Evolutionary conservation across 2,888 invertebrate species (phyloP).

Genomic region (Idaea biselata): DNA sequence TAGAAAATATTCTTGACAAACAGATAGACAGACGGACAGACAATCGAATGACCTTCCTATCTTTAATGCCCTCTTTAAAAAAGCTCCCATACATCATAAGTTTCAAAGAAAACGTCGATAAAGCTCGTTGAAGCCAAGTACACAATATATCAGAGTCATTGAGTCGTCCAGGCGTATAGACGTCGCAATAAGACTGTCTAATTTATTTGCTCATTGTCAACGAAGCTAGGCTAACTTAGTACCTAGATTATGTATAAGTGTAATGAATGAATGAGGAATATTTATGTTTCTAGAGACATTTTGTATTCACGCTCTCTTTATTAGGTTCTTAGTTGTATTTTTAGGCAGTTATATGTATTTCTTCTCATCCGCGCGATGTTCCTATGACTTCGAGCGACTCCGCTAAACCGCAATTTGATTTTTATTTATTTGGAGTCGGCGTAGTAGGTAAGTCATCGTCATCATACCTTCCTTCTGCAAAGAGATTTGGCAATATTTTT

Average conservation of each 20-base stretch:
- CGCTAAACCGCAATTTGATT: no score
- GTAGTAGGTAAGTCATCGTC: no score
- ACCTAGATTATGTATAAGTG: neutral
- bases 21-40: no score
- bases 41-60: no score
- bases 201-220: slow-evolving; percentile 54
- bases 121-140: neutral
- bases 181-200: slow-evolving; percentile 48
- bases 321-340: neutral
- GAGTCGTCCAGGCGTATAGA: slow-evolving; percentile 41
- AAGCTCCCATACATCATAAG: neutral
- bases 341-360: no score
- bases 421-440: no score
- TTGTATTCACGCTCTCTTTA: neutral
- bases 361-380: no score
- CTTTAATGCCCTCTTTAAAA: no score
- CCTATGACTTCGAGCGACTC: no score
- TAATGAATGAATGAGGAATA: neutral
- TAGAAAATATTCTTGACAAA: no score
- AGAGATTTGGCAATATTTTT: no score
- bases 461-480: no score
- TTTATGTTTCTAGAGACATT: neutral
- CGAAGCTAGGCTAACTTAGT: neutral
- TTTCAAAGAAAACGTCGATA: neutral
- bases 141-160: slow-evolving; percentile 34